Evolutionary conservation across 2,113 vertebrate genomes (phyloP), one percentile per base, ranked within the genome.

Genomic region (Corythoichthys haematopterus): DNA sequence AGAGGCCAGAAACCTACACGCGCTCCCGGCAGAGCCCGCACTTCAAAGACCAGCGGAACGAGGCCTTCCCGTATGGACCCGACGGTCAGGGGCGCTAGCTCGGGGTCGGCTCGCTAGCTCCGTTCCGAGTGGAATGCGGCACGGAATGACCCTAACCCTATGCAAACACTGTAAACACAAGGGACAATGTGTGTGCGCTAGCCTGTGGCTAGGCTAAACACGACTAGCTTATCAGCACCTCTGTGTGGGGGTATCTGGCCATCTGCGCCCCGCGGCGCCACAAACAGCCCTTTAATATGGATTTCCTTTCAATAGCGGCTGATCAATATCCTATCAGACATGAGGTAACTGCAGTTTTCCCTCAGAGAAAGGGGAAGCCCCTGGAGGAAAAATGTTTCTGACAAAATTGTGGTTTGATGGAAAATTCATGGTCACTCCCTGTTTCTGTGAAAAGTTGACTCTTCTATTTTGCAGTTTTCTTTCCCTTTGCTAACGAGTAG

Each of bases 141-240:
- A 69, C 52, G 61, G 58, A 78, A 37, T 13, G 59, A 71, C 75
- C 72, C 70, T 5, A 43, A 43, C 40, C 48, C 28, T 16, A 37
- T 33, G 36, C 64, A 65, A 73, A 70, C 60, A 57, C 74, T 83
- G 87, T 90, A 89, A 89, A 89, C 84, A 89, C 56, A 7, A 8
- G 51, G 63, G 80, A 90, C 86, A 89, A 89, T 84, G 69, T 78
- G 68, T 51, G 65, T 37, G 86, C 66, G 55, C 55, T 33, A 75
- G 76, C 87, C 90, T 79, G 83, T 89, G 91, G 89, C 88, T 87
- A 91, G 68, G 82, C 74, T 85, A 85, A 89, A 86, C 73, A 71
- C 64, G 77, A 77, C 80, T 79, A 82, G 66, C 78, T 89, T 83
- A 88, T 88, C 87, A 84, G n/a, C 70, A 69, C n/a, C 66, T 71